Base-by-base conservation (phyloP, 2,888 invertebrate genomes). In the Adineta ricciae region DNA sequence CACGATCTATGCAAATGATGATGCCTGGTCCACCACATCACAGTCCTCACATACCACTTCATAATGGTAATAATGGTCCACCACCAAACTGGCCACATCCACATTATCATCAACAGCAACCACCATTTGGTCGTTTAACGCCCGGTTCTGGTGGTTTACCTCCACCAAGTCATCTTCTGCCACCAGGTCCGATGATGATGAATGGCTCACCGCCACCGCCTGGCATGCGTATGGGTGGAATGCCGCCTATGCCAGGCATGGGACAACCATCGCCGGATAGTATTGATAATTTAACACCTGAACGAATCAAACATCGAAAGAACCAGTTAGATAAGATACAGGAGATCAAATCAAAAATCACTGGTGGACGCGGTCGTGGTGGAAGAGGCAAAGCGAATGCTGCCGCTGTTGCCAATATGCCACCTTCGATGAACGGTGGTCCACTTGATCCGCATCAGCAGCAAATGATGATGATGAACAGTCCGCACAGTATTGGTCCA, bases 281-380 rank as follows among this genome's bases (percentile, higher is more conserved):
- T 64, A 32, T 27, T 32, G 97, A 97, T 91, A 96, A 96, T 91
- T 92, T 97, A 88, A 97, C 97, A 84, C 97, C 97, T 52, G 96
- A 97, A 90, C 97, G 97, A 90, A 93, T 96, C 85, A 95, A 96
- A 87, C 95, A 96, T 90, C 93, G 97, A 86, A 96, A 96, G 91
- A 95, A 95, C 89, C 95, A 96, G 88, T 92, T 97, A 84, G 96
- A 96, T 8, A 95, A 94, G 86, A 93, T 97, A 87, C 92, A 94
- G 87, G 50, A 64, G 50, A 52, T 27, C 1, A 64, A 64, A 64
- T 21, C 21, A 21, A 64, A 64, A 64, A 64, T 32, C 2, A 64
- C 32, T 52, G 36, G 86, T 83, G 32, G 84, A 84, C 32, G 85
- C 41, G 46, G 50, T 52, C 50, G 84, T 84, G 54, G 85, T 73